Evolutionary conservation across 2,113 vertebrate genomes (phyloP).

Genomic region (Rhinoderma darwinii): DNA sequence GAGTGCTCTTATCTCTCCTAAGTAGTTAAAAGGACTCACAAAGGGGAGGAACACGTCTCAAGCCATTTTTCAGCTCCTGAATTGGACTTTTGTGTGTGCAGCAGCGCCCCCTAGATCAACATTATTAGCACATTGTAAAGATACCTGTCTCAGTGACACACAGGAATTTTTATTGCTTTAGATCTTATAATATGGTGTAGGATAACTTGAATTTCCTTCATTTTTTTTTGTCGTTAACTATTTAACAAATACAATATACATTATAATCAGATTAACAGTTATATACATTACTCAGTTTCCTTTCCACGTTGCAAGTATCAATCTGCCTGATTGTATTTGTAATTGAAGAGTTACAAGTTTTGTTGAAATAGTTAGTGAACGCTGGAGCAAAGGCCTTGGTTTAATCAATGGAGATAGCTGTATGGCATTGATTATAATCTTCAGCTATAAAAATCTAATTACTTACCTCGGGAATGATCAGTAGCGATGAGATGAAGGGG

Average conservation of each 20-base stretch:
- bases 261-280: background rate
- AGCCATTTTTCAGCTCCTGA: too few species aligned
- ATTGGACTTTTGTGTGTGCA: too few species aligned
- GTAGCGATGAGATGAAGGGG: constrained; percentile 68
- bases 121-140: too few species aligned
- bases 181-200: too few species aligned
- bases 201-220: too few species aligned
- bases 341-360: constrained; percentile 52
- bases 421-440: constrained; percentile 69
- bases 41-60: too few species aligned
- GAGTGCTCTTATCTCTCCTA: too few species aligned
- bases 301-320: background rate
- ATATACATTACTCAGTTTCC: constrained; percentile 61
- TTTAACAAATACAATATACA: background rate
- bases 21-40: too few species aligned
- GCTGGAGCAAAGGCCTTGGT: constrained; percentile 69
- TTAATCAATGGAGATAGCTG: constrained; percentile 69
- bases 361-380: constrained; percentile 65
- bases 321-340: constrained; percentile 31
- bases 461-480: constrained; percentile 67
- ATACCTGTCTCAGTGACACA: too few species aligned
- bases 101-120: too few species aligned
- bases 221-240: background rate
- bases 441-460: constrained; percentile 72
- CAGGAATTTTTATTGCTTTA: too few species aligned